Evolutionary conservation across 2,797 vertebrate species (phyloP), one percentile per base, ranked within the genome.

Genomic region (Antrozous pallidus): DNA sequence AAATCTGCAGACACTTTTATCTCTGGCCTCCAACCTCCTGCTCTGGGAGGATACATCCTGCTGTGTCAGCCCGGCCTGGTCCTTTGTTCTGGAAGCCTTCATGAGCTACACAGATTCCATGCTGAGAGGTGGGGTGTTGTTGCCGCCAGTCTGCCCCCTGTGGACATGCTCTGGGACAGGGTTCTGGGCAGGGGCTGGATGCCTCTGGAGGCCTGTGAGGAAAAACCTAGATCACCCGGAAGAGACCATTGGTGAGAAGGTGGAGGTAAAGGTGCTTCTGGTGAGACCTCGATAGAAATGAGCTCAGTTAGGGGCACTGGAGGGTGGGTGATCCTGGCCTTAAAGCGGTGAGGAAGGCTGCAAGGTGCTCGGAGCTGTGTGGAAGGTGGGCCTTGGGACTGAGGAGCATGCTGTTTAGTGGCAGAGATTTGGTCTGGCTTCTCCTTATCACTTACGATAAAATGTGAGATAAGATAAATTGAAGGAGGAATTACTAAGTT

Each of bases 1-100:
- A 11, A 16, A 13, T 24, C 28, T n/a, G 22, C 14, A 0, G 8
- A 12, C 6, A 14, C 61, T 2, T 1, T 47, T 61, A 42, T 49
- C 36, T 73, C 51, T 8, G 6, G 47, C 3, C 26, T 63, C n/a
- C 28, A 61, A 12, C 26, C 56, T 61, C 26, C 28, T 6, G 56
- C 28, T 54, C 7, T 42, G 1, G 7, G 63, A 56, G 26, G 42
- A 70, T 22, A 51, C 49, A 11, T 11, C 58, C 73, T 71, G 17
- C 18, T 7, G 20, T 14, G 31, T 18, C 42, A 74, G 54, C 31
- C 40, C 20, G 8, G 36, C 28, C 31, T 61, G 22, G 38, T 5
- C 24, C 24, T 85, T 49, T 73, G 45, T 33, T 67, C 13, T 2
- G 5, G 31, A 16, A 22, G 24, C 6, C 0, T 0, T 38, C 22